Evolutionary conservation across 1,140 invertebrate genomes (phyloP), one percentile per base, ranked within the genome.

Genomic region (Agraylea sexmaculata): DNA sequence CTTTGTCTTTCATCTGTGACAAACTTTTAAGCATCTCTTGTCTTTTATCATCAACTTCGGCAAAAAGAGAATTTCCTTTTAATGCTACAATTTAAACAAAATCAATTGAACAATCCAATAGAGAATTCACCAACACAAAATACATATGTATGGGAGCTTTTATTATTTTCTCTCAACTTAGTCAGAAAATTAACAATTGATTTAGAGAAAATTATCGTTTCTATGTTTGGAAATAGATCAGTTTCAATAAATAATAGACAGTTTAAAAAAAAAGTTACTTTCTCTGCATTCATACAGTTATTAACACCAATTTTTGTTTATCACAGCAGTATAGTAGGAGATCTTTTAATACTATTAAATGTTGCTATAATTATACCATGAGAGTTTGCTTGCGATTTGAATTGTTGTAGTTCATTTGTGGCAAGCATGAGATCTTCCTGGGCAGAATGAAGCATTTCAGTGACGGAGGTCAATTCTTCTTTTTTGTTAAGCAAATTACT

Each of bases 21-120:
- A 66, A 51, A 45, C 58, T 64, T 47, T 65, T 63, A 7, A 60
- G 55, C 61, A 68, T 65, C 45, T 68, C 65, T 44, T 68, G 65
- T 38, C 65, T 55, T 37, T 68, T 68, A 42, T 68, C 65, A 39
- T 68, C 63, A 0, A 68, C 65, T 54, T 68, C 65, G 41, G 65
- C 63, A 57, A 68, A 68, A 47, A 68, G 54, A 21, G 65, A 68
- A 40, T 68, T 68, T 4, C 65, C 63, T 53, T 68, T 68, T 19
- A 57, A 55, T 48, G 65, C 62, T 64, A 46, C 23, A 59, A 61
- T 11, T n/a, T 7, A 7, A 32, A 32, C 7, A 32, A 32, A 32
- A 32, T n/a, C n/a, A n/a, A n/a, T n/a, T n/a, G n/a, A n/a, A n/a
- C n/a, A n/a, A n/a, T n/a, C n/a, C n/a, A n/a, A n/a, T n/a, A n/a